A percentile compares a stretch with the other conserved stretches of the same genome.
phyloP scores from a whole-genome alignment of 2,888 invertebrate genomes.

The Poecilobothrus nobilitatus region DNA sequence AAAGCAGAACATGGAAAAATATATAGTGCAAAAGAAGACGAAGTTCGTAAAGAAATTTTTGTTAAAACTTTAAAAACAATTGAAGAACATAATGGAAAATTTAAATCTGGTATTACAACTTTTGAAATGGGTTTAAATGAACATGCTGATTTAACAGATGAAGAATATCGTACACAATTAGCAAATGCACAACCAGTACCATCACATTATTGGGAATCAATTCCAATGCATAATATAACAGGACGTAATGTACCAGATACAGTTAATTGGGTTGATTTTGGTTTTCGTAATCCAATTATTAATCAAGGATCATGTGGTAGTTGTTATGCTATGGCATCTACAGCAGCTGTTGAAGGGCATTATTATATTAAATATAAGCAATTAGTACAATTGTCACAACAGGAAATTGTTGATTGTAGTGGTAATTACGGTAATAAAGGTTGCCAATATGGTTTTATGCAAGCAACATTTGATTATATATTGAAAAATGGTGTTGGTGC shows the following conservation, averaged over 20 bases:
- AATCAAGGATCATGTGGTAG: conserved; percentile 27
- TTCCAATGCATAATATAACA: background rate
- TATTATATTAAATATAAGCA: conserved; percentile 8
- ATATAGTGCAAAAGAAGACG: background rate
- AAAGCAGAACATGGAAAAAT: background rate
- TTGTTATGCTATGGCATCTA: background rate
- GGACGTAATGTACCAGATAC: background rate
- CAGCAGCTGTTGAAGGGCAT: conserved; percentile 6
- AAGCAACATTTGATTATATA: background rate
- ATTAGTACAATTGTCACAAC: conserved; percentile 4
- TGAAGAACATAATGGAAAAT: background rate
- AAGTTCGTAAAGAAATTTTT: conserved; percentile 2
- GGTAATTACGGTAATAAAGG: conserved; percentile 20
- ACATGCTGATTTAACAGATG: conserved; percentile 11
- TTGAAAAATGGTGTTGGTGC: background rate
- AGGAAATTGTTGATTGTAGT: conserved; percentile 40
- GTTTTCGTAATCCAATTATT: conserved; percentile 3
- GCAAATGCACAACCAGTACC: background rate
- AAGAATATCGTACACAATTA: conserved; percentile 1
- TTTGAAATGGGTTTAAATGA: conserved; percentile 9
- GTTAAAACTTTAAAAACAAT: background rate
- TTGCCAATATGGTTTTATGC: background rate
- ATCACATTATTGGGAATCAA: background rate
- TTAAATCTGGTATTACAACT: background rate
- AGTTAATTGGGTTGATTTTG: conserved; percentile 12